Conservation (phyloP, 2,888 invertebrate genomes). For the Platycheirus albimanus region DNA sequence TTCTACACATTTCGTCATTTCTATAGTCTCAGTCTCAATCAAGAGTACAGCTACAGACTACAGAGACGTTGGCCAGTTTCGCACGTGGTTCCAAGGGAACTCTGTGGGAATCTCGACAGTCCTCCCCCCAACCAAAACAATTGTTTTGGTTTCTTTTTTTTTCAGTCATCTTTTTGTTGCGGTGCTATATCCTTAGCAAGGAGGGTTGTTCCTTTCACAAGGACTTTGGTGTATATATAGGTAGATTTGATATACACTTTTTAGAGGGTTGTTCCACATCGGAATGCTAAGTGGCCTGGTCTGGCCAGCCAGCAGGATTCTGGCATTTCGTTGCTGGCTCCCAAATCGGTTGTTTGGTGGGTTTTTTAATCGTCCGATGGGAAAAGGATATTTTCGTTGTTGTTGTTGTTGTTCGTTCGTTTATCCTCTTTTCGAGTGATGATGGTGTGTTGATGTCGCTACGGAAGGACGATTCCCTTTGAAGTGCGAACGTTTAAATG, state of each 20-base stretch:
- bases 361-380: slow-evolving; percentile 73
- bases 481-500: slow-evolving; percentile 69
- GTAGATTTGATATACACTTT: slow-evolving; percentile 36
- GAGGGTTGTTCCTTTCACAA: slow-evolving; percentile 68
- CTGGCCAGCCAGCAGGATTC: slow-evolving; percentile 72
- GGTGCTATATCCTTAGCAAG: slow-evolving; percentile 53
- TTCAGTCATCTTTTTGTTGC: slow-evolving; percentile 44
- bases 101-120: slow-evolving; percentile 61
- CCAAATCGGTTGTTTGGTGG: slow-evolving; percentile 74
- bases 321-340: slow-evolving; percentile 72
- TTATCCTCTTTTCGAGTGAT: slow-evolving; percentile 43
- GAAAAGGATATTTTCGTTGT: slow-evolving; percentile 55
- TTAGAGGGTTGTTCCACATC: slow-evolving; percentile 68
- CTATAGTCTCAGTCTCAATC: slow-evolving; percentile 56
- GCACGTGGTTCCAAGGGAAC: slow-evolving; percentile 55
- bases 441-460: slow-evolving; percentile 59
- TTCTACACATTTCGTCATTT: slow-evolving; percentile 38
- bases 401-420: slow-evolving; percentile 14
- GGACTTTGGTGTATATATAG: slow-evolving; percentile 27
- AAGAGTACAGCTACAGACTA: no score
- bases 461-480: slow-evolving; percentile 49
- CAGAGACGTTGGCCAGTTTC: slow-evolving; percentile 35
- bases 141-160: slow-evolving; percentile 47
- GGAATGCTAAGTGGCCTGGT: slow-evolving; percentile 74
- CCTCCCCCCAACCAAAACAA: slow-evolving; percentile 48